Percentiles rank a stretch among this genome's conserved stretches.
phyloP scores from a whole-genome alignment of 2,113 vertebrate genomes.

The Cololabis saira region DNA sequence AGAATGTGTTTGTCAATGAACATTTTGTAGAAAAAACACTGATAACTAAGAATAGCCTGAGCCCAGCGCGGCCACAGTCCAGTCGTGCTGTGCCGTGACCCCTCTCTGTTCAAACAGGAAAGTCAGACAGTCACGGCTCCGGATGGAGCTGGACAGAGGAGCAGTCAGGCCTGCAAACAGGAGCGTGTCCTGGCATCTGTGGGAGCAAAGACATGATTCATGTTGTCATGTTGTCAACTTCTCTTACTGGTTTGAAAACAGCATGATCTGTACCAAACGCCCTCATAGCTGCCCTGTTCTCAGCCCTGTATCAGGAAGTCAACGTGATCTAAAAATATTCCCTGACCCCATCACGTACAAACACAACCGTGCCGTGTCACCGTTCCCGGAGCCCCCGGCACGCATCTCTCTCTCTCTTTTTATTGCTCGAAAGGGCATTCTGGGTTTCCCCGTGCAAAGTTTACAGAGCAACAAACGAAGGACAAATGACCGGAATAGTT shows the following conservation, averaged over 20 bases:
- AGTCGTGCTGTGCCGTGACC: slow-evolving; percentile 14
- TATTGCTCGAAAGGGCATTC: not conserved
- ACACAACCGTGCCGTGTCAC: not conserved
- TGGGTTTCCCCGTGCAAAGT: slow-evolving; percentile 40
- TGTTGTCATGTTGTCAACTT: not conserved
- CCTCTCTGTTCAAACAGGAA: slow-evolving; percentile 20
- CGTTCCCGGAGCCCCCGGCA: not conserved
- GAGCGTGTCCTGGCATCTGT: not conserved
- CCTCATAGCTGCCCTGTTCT: slow-evolving; percentile 23
- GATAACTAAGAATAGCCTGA: slow-evolving; percentile 52
- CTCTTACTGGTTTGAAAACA: not conserved
- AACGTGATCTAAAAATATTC: slow-evolving; percentile 43
- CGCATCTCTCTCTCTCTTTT: not conserved
- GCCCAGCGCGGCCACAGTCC: slow-evolving; percentile 24
- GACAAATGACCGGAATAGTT: not conserved
- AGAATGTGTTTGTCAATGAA: slow-evolving; percentile 23
- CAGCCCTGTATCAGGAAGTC: not conserved
- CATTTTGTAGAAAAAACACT: slow-evolving; percentile 23
- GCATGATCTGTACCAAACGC: not conserved
- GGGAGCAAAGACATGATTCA: not conserved
- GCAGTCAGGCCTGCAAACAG: not conserved
- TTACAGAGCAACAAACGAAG: slow-evolving; percentile 10
- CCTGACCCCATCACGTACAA: not conserved
- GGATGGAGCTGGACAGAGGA: not conserved
- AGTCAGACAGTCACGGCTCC: not conserved